A percentile compares a stretch with the other conserved stretches of the same genome.
These are phyloP conservation scores for Macrosiphum euphorbiae DNA, from an alignment of 2,888 invertebrate genomes.

Conservation along the genomic window DNA sequence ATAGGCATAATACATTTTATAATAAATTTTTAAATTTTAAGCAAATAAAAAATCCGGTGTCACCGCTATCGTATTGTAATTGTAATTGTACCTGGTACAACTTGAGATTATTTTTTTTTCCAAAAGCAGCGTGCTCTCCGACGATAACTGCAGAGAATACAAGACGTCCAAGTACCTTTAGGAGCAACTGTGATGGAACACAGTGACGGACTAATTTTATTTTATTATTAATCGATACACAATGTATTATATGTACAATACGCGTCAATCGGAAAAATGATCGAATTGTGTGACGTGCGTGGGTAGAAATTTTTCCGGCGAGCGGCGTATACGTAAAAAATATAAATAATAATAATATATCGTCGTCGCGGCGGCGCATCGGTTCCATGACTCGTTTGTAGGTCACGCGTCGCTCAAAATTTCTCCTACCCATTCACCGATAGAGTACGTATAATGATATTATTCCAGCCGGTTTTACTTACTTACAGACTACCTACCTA, in stretches of 20 bases:
- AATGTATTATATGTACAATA: not conserved
- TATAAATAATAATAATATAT: not conserved
- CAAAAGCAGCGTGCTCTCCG: not conserved
- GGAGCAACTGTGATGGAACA: not conserved
- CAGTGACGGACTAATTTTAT: not conserved
- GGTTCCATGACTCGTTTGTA: conserved; percentile 62
- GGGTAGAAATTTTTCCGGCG: not conserved
- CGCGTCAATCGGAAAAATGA: not conserved
- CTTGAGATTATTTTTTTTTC: not conserved
- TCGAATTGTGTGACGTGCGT: not conserved
- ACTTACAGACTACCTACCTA: not conserved
- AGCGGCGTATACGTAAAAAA: not conserved
- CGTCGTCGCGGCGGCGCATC: conserved; percentile 20
- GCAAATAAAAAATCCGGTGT: not conserved
- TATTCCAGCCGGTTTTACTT: conserved; percentile 30
- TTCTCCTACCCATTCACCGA: conserved; percentile 55
- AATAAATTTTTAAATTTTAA: not conserved
- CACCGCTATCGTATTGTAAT: not conserved
- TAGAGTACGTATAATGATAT: conserved; percentile 18
- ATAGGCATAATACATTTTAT: not conserved
- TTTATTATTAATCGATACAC: not conserved
- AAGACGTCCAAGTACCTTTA: not conserved
- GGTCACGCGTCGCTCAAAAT: conserved; percentile 57
- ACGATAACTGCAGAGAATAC: not conserved
- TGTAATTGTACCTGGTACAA: not conserved